These are phyloP conservation scores for Lasius platythorax DNA, from an alignment of 2,888 invertebrate genomes.

Conservation along the genomic window DNA sequence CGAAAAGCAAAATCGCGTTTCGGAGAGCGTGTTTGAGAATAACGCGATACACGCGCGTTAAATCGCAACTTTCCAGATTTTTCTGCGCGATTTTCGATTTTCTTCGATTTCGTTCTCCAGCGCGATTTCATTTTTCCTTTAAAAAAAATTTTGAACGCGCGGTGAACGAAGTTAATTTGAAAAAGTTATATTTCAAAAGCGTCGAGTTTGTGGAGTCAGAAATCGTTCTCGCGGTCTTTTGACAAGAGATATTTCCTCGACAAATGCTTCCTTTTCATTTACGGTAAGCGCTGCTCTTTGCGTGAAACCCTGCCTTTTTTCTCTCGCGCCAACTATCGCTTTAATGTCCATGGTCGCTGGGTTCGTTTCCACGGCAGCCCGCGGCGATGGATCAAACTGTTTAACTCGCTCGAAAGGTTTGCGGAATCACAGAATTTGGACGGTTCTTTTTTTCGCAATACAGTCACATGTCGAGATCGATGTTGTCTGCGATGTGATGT, in stretches of 20 bases:
- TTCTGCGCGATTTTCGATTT: not conserved
- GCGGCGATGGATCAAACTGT: constrained; percentile 73
- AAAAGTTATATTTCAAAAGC: constrained; percentile 4
- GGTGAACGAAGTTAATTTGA: not conserved
- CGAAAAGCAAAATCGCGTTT: constrained; percentile 11
- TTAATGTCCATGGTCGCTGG: constrained; percentile 30
- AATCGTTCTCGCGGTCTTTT: not conserved
- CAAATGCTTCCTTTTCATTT: constrained; percentile 26
- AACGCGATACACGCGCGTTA: not conserved
- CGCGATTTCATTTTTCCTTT: not conserved
- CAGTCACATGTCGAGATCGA: constrained; percentile 20
- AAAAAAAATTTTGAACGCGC: not conserved
- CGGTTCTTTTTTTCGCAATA: not conserved
- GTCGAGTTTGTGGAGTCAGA: not conserved
- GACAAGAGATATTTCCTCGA: not conserved
- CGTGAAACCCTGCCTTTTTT: not conserved
- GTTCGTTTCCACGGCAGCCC: constrained; percentile 72
- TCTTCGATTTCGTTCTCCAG: not conserved
- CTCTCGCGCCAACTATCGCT: not conserved
- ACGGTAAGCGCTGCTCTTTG: not conserved
- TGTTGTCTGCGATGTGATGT: constrained; percentile 2
- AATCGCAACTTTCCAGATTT: constrained; percentile 3
- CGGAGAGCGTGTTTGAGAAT: too few relatives aligned
- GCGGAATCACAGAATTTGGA: constrained; percentile 34
- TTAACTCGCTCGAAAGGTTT: constrained; percentile 62